Evolutionary conservation across 1,140 invertebrate genomes (phyloP), one percentile per base, ranked within the genome.

Genomic region (Whitmania pigra): DNA sequence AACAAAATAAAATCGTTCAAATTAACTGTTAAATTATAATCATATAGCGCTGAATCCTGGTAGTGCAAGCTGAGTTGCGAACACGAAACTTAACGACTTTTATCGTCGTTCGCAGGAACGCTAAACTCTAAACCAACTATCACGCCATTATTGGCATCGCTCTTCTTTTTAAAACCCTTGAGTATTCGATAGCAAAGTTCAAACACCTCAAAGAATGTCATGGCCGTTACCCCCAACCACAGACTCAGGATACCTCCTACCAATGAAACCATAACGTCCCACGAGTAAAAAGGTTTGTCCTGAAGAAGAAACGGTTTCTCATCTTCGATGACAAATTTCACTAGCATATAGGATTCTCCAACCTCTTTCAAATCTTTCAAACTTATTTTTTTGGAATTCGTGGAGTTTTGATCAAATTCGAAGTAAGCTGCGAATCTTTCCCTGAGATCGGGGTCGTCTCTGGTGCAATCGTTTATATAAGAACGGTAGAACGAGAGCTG

Each of bases 171-270:
- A n/a, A n/a, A n/a, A n/a, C 29, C 68, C 7, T 40, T 49, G 4
- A 69, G 6, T 11, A 69, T 18, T 2, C 20, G n/a, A 11, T 40
- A 53, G 20, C 43, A 22, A 9, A 69, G 43, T 29, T 69, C 29
- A 31, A 69, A n/a, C 18, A 40, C 9, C 40, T 69, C 68, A 7
- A 69, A 13, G 7, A 17, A 13, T 53, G 68, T 69, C 31, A 43
- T 69, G 15, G 49, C 49, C 49, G 68, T 69, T 17, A 69, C 49
- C 3, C 68, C 68, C 6, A 69, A 40, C 68, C 68, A 69, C 2
- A 69, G 68, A 69, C 36, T 49, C 36, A 69, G 20, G 17, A 43
- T 49, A 43, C 68, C 68, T 20, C 68, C 68, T 18, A 69, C 43
- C 15, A 69, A 17, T 4, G 36, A 6, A 49, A 69, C 13, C 68